Base-by-base conservation (phyloP, 1,140 invertebrate genomes). In the Cyphomyrmex costatus region DNA sequence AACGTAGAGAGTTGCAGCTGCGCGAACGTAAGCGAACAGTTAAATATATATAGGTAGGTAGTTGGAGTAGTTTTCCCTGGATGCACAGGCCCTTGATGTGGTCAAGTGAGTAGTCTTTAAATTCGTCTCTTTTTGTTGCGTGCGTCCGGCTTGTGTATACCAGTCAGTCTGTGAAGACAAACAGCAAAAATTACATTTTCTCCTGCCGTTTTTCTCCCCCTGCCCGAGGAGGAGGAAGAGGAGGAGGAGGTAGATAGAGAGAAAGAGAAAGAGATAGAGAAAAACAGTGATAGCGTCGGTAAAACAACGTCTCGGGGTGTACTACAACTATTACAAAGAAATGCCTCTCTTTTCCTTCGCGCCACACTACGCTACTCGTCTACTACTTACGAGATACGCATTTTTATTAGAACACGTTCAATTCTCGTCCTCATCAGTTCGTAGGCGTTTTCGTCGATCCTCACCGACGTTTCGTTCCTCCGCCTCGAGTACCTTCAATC, bases 401-500 rank as follows among this genome's bases (percentile, higher is more conserved):
- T 82, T 53, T 27, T 68, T 53, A 85, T 80, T 88, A 87, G 51
- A 87, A 74, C 36, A 66, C 63, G 89, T 84, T 93, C 93, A 95
- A 89, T 95, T 91, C 83, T 95, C 94, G 33, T 95, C 95, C 73
- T 95, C 95, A 68, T 96, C 95, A 91, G 96, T 94, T 91, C 95
- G 93, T 66, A 96, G 85, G 87, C 96, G 94, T 91, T 96, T 96
- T 85, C 96, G 94, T 76, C 95, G 94, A 85, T 96, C 94, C 14
- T 96, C 95, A 14, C 93, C 95, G 14, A 95, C 94, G 86, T 95
- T 96, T 24, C 96, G 96, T 86, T 98, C 98, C 93, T 99, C 98
- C 10, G 98, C 98, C 94, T 98, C 97, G 93, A 99, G 96, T 6
- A 99, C 98, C 95, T 99, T 98, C 49, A 98, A 93, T 80, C 97